phyloP scores from a whole-genome alignment of 2,888 invertebrate species.

The Drosophila vallismaia region DNA sequence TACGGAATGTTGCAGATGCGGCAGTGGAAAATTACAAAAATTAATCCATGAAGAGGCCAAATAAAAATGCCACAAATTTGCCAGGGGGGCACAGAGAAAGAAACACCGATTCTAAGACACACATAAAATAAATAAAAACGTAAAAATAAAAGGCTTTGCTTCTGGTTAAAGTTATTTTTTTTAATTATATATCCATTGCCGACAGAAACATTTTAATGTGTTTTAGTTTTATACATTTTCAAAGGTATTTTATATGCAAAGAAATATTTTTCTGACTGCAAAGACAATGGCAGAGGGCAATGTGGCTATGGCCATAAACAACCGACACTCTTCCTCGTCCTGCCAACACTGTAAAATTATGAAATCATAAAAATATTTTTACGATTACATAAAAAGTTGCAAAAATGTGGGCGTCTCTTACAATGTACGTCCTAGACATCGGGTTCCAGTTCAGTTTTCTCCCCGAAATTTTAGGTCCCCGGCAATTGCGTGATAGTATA shows the following conservation, averaged over 20 bases:
- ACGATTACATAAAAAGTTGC: slow-evolving; percentile 73
- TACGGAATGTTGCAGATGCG: slow-evolving; percentile 31
- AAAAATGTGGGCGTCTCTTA: slow-evolving; percentile 63
- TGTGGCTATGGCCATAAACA: slow-evolving; percentile 60
- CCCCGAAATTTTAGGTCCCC: slow-evolving; percentile 12
- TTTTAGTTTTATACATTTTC: too few species aligned
- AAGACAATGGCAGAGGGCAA: slow-evolving; percentile 26
- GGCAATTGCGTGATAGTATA: slow-evolving; percentile 73
- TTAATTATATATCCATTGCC: too few species aligned
- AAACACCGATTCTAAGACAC: not conserved
- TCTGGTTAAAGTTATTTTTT: too few species aligned
- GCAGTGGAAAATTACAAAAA: slow-evolving; percentile 43
- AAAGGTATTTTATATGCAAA: too few species aligned
- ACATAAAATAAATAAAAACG: too few species aligned
- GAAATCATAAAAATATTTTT: slow-evolving; percentile 81
- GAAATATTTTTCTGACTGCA: not conserved
- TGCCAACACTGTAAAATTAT: slow-evolving; percentile 77
- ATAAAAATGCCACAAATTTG: slow-evolving; percentile 51
- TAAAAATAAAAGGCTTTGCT: too few species aligned
- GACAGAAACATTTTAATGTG: too few species aligned
- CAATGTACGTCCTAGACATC: slow-evolving; percentile 34
- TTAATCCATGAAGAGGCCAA: slow-evolving; percentile 31
- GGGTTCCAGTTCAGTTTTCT: not conserved
- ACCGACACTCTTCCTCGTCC: slow-evolving; percentile 35
- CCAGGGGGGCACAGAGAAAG: slow-evolving; percentile 5